Evolutionary conservation across 2,797 vertebrate species (phyloP).

Genomic region (Rhinoraja longicauda): DNA sequence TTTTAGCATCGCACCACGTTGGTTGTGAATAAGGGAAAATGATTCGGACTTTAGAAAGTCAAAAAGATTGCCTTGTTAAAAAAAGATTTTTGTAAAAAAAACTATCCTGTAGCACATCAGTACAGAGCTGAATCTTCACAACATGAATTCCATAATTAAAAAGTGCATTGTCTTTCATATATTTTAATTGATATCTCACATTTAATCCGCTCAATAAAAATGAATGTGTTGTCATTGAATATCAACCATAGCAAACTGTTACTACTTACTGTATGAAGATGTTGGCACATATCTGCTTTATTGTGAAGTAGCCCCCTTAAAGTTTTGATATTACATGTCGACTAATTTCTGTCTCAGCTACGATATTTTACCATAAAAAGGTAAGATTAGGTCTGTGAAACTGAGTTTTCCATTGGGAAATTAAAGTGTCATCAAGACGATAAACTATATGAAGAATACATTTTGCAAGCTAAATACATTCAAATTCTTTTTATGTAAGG

Average conservation of each 20-base stretch:
- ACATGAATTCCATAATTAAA: background rate
- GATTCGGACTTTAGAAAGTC: constrained; percentile 6
- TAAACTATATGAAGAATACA: background rate
- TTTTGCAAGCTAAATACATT: constrained; percentile 10
- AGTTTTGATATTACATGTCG: constrained; percentile 2
- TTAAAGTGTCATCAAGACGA: background rate
- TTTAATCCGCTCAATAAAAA: background rate
- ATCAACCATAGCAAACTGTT: background rate
- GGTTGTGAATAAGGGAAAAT: constrained; percentile 73
- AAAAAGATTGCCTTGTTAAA: constrained; percentile 11
- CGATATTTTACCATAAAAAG: background rate
- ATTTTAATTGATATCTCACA: background rate
- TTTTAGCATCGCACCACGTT: constrained; percentile 81
- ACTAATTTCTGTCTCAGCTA: constrained; percentile 8
- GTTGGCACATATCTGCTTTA: background rate
- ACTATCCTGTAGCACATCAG: background rate
- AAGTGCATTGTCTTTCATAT: background rate
- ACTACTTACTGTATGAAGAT: background rate
- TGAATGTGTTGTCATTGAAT: background rate
- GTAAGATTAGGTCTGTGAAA: constrained; percentile 3
- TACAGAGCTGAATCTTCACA: constrained; percentile 1
- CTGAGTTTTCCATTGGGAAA: constrained; percentile 21
- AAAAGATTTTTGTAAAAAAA: background rate
- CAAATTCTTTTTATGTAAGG: background rate
- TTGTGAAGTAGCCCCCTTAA: background rate